phyloP scores from a whole-genome alignment of 2,797 vertebrate genomes.

The Enoplosus armatus region DNA sequence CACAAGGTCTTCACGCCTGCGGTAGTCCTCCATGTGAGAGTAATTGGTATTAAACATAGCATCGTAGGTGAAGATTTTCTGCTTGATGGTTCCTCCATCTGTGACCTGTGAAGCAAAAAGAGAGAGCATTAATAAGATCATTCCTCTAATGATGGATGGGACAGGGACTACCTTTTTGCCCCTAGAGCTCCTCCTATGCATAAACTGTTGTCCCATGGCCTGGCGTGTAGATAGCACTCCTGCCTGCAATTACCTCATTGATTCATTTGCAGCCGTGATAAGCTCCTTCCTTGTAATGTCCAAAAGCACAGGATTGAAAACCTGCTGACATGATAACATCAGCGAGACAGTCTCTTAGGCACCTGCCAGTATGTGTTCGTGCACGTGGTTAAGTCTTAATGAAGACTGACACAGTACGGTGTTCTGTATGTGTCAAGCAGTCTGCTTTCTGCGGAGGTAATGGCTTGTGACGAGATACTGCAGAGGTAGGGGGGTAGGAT shows the following conservation, averaged over 20 bases:
- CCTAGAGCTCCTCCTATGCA: constrained; percentile 33
- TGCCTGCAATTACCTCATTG: constrained; percentile 87
- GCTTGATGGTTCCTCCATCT: constrained; percentile 97
- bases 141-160: constrained; percentile 60
- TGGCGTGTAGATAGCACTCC: constrained; percentile 81
- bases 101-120: constrained; percentile 89
- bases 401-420: constrained; percentile 74
- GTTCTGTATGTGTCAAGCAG: constrained; percentile 71
- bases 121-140: constrained; percentile 54
- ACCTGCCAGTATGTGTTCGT: constrained; percentile 31
- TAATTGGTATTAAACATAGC: constrained; percentile 99
- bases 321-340: constrained; percentile 69
- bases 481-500: constrained; percentile 62
- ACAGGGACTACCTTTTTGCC: constrained; percentile 33
- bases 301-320: constrained; percentile 61
- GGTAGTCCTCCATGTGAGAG: constrained; percentile 98
- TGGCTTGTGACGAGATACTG: constrained; percentile 77
- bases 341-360: constrained; percentile 49
- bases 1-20: constrained; percentile 94
- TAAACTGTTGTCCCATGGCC: constrained; percentile 69
- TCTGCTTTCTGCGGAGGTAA: constrained; percentile 73
- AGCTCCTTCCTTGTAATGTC: constrained; percentile 56
- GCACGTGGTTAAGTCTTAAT: constrained; percentile 73
- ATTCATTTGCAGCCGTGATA: constrained; percentile 85
- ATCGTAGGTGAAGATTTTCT: constrained; percentile 99